Conservation (phyloP, 2,113 vertebrate genomes). For the Glaucidium brasilianum region DNA sequence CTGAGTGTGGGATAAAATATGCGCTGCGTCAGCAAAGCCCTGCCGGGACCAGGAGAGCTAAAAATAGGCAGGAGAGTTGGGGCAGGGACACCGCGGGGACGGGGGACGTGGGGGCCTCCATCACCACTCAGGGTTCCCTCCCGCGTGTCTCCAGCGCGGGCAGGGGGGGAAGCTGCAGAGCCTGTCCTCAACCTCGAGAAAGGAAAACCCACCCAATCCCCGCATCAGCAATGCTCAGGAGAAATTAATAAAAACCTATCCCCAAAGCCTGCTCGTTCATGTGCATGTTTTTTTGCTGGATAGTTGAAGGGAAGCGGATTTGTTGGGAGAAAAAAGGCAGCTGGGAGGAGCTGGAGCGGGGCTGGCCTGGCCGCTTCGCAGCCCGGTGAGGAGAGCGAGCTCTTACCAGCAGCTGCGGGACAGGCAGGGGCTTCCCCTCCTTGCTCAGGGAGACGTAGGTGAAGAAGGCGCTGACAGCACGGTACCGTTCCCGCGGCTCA, state of each 20-base stretch:
- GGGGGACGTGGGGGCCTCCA: rapidly evolving
- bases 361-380: not conserved
- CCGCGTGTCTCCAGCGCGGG: rapidly evolving
- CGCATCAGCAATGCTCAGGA: not conserved
- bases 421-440: constrained; percentile 80
- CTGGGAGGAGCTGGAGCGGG: not conserved
- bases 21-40: not conserved
- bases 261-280: rapidly evolving
- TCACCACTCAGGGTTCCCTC: not conserved
- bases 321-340: not conserved
- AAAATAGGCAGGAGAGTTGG: not conserved
- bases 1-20: not conserved
- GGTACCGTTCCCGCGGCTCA: constrained; percentile 75
- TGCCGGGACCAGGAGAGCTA: not conserved
- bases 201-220: too few species aligned
- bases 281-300: not conserved
- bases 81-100: rapidly evolving
- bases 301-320: not conserved
- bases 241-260: not conserved
- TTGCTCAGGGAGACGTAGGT: constrained; percentile 93
- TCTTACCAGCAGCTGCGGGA: constrained; percentile 90
- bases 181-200: not conserved
- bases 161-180: not conserved
- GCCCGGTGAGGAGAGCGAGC: rapidly evolving
- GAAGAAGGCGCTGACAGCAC: constrained; percentile 92